phyloP scores from a whole-genome alignment of 2,888 invertebrate species.

The Cantharis nigra region DNA sequence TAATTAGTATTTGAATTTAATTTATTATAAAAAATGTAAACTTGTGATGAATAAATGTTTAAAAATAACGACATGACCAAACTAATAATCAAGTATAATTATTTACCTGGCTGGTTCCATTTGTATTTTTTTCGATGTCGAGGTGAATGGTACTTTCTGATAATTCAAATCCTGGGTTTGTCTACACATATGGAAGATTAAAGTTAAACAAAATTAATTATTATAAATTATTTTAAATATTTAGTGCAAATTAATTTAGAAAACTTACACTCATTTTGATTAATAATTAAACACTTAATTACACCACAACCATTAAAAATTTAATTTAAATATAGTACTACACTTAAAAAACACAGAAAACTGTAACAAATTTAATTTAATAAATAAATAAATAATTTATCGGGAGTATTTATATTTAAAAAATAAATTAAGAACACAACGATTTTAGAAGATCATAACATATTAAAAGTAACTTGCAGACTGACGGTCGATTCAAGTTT shows the following conservation, averaged over 20 bases:
- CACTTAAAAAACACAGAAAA: background rate
- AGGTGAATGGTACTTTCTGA: conserved; percentile 3
- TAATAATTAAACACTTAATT: background rate
- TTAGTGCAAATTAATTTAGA: background rate
- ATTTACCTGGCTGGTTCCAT: background rate
- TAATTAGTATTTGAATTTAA: background rate
- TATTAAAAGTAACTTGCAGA: background rate
- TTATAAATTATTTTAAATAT: background rate
- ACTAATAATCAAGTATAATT: background rate
- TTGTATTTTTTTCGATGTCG: background rate
- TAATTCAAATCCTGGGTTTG: background rate
- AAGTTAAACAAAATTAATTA: background rate
- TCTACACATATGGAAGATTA: background rate
- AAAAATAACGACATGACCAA: background rate
- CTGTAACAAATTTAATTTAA: background rate
- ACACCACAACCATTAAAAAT: background rate
- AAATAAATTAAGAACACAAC: background rate
- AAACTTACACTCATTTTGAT: conserved; percentile 1
- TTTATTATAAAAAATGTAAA: background rate
- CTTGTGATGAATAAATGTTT: background rate
- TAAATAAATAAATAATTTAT: background rate
- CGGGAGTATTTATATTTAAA: background rate
- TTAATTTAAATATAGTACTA: background rate
- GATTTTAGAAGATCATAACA: background rate
- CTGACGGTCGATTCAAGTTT: background rate